Evolutionary conservation across 2,113 vertebrate species (phyloP).

Genomic region (Hemibagrus wyckioides): DNA sequence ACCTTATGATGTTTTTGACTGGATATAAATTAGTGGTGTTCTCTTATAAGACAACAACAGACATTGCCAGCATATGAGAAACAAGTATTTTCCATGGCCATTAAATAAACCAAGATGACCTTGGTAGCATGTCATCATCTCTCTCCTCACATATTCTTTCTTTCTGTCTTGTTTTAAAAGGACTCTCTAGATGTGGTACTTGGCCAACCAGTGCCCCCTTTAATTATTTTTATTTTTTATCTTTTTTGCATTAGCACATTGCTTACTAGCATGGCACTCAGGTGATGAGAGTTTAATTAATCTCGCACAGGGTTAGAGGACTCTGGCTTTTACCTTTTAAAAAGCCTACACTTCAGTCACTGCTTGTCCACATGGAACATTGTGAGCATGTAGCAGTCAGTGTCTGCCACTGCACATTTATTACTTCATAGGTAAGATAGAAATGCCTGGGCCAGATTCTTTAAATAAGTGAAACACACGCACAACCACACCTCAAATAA

Average conservation of each 20-base stretch:
- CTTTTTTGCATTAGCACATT: background rate
- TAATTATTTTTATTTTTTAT: slow-evolving; percentile 39
- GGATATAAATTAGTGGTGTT: background rate
- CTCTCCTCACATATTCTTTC: background rate
- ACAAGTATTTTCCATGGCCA: background rate
- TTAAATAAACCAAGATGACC: background rate
- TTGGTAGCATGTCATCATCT: background rate
- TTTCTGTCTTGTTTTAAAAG: slow-evolving; percentile 8
- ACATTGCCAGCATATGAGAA: background rate
- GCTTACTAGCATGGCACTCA: background rate
- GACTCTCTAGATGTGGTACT: slow-evolving; percentile 22
- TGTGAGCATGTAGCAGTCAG: background rate
- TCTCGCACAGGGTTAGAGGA: background rate
- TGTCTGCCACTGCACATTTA: background rate
- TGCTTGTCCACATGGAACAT: background rate
- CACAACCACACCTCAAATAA: background rate
- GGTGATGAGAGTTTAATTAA: background rate
- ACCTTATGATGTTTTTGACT: background rate
- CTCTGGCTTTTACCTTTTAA: background rate
- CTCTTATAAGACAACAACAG: background rate
- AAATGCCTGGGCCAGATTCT: background rate
- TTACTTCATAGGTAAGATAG: background rate
- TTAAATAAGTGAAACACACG: background rate
- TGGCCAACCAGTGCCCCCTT: background rate
- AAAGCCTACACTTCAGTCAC: background rate